Evolutionary conservation across 2,888 invertebrate genomes (phyloP).

Genomic region (Ypsolopha scabrella): DNA sequence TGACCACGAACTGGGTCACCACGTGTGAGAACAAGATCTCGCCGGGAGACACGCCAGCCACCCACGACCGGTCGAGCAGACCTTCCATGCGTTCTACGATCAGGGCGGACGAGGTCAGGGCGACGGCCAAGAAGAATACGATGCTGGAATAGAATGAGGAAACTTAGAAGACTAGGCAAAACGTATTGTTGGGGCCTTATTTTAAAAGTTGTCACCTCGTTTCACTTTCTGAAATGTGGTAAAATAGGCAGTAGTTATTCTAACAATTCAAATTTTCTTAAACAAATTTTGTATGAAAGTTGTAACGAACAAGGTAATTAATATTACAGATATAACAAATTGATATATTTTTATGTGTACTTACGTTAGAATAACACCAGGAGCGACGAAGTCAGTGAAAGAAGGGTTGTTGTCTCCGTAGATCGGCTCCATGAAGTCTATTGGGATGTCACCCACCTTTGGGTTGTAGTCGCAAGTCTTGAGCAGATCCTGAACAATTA

Average conservation of each 20-base stretch:
- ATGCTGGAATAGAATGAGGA: conserved; percentile 71
- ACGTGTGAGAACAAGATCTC: conserved; percentile 96
- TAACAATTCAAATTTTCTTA: too few relatives aligned
- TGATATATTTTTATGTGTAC: conserved; percentile 27
- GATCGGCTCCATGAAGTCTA: conserved; percentile 89
- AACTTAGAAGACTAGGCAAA: too few relatives aligned
- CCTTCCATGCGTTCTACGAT: conserved; percentile 94
- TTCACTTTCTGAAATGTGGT: too few relatives aligned
- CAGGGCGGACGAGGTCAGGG: conserved; percentile 90
- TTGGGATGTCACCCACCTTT: conserved; percentile 88
- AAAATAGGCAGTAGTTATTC: too few relatives aligned
- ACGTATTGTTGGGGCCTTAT: too few relatives aligned
- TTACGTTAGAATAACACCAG: conserved; percentile 94
- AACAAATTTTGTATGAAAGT: too few relatives aligned
- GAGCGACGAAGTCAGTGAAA: conserved; percentile 96
- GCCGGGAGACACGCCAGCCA: conserved; percentile 91
- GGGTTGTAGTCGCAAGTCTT: conserved; percentile 83
- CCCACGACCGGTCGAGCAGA: conserved; percentile 91
- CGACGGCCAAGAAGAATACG: conserved; percentile 96
- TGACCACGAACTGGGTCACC: conserved; percentile 93
- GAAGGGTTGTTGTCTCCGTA: conserved; percentile 91
- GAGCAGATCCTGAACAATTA: conserved; percentile 69
- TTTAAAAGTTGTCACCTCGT: too few relatives aligned
- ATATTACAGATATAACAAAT: too few relatives aligned
- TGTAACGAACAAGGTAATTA: too few relatives aligned